Evolutionary conservation across 2,113 vertebrate genomes (phyloP).

Genomic region (Paedocypris sp.): DNA sequence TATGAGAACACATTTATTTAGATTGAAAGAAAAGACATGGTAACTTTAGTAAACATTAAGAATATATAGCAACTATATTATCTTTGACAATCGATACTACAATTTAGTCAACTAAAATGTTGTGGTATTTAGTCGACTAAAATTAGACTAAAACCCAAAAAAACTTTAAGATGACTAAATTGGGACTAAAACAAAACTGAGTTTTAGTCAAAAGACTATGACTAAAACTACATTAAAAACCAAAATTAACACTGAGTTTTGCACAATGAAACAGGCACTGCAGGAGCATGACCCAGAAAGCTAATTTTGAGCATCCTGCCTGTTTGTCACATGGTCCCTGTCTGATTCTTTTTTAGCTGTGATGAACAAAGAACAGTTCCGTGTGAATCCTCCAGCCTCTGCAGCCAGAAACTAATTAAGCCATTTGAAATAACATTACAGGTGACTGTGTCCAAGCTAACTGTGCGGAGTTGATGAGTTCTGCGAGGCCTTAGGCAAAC

Average conservation of each 20-base stretch:
- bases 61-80: not conserved
- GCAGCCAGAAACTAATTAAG: constrained; percentile 65
- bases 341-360: constrained; percentile 53
- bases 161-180: too few relatives aligned
- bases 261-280: constrained; percentile 53
- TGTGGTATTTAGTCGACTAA: too few relatives aligned
- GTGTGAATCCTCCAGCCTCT: constrained; percentile 39
- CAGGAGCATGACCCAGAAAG: constrained; percentile 67
- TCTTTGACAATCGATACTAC: not conserved
- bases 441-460: constrained; percentile 65
- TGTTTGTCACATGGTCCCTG: constrained; percentile 61
- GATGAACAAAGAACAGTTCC: constrained; percentile 26
- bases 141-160: too few relatives aligned
- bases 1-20: too few relatives aligned
- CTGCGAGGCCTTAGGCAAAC: constrained; percentile 55
- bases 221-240: too few relatives aligned
- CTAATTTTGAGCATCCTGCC: constrained; percentile 52
- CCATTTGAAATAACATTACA: constrained; percentile 66
- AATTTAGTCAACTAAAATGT: too few relatives aligned
- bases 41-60: too few relatives aligned
- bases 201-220: too few relatives aligned
- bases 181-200: too few relatives aligned
- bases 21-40: too few relatives aligned
- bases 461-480: constrained; percentile 56
- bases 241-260: too few relatives aligned